These are phyloP conservation scores for Scomber japonicus DNA, from an alignment of 2,113 vertebrate genomes.

Conservation along the genomic window DNA sequence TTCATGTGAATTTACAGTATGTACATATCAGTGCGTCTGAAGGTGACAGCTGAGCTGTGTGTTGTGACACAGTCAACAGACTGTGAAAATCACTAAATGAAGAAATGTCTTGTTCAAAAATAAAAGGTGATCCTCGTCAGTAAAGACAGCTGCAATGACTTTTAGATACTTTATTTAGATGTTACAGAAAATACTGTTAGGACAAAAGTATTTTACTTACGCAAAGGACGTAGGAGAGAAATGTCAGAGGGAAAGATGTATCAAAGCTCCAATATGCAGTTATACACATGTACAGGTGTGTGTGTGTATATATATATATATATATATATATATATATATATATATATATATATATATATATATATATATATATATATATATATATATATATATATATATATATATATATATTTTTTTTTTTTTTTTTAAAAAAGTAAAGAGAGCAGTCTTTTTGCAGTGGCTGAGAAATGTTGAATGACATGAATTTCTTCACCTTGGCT, in stretches of 20 bases:
- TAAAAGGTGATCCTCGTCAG: not conserved
- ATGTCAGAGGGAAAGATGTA: not conserved
- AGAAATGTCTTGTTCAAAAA: not conserved
- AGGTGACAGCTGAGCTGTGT: constrained; percentile 13
- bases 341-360: no score
- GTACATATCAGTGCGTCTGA: not conserved
- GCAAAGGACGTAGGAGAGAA: not conserved
- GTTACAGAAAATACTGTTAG: not conserved
- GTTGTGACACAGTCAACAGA: constrained; percentile 13
- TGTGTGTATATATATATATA: no score
- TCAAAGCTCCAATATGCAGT: not conserved
- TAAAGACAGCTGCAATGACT: not conserved
- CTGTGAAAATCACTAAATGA: not conserved
- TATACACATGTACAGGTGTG: not conserved
- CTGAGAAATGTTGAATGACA: not conserved
- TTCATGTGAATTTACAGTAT: constrained; percentile 18
- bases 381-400: no score
- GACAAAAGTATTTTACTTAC: not conserved
- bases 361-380: no score
- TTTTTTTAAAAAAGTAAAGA: no score
- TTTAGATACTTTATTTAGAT: not conserved
- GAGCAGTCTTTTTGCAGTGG: not conserved
- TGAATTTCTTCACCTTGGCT: not conserved
- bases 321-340: no score
- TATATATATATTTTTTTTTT: no score